Evolutionary conservation across 2,113 vertebrate genomes (phyloP).

Genomic region (Penelope pileata): DNA sequence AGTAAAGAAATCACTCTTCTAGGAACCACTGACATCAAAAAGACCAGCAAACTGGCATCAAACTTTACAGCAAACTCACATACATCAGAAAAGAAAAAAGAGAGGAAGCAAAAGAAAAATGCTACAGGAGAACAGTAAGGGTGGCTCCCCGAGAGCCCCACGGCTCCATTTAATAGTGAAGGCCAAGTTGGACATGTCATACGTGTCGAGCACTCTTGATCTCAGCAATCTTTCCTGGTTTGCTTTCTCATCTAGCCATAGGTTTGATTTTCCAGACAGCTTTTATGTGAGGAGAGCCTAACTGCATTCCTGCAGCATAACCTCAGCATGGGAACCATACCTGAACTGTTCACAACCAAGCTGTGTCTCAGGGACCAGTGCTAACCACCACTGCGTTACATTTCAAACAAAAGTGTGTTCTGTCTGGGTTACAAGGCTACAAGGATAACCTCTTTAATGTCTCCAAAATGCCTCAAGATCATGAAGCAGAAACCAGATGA

Average conservation of each 20-base stretch:
- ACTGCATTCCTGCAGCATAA: neutral
- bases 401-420: neutral
- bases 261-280: neutral
- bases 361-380: neutral
- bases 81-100: neutral
- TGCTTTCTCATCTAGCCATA: neutral
- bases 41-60: neutral
- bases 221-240: neutral
- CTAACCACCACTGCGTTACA: neutral
- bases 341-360: neutral
- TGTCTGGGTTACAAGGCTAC: neutral
- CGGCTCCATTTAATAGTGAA: neutral
- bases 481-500: neutral
- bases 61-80: neutral
- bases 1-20: neutral
- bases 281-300: neutral
- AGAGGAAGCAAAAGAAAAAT: neutral
- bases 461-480: neutral
- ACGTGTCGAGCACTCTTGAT: neutral
- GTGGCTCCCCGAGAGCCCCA: neutral
- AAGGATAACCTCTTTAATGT: neutral
- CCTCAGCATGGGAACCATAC: neutral
- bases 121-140: neutral
- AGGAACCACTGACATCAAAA: neutral
- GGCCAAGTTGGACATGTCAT: neutral